Conservation (phyloP, 2,797 vertebrate genomes). For the Lemur catta region DNA sequence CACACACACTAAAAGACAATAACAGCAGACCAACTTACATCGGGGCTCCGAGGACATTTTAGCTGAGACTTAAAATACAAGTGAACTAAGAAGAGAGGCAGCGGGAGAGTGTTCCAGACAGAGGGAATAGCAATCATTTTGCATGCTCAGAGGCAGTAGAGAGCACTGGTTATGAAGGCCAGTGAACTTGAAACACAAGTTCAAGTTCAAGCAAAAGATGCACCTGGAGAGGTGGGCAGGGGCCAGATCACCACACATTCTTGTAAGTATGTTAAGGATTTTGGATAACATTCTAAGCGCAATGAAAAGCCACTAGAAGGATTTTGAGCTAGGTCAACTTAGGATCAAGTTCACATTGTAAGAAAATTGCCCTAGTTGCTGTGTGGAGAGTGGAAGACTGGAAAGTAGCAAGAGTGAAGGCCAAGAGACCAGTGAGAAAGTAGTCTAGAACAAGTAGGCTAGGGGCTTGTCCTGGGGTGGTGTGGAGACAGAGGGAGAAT, state of each 20-base stretch:
- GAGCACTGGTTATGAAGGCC: neutral
- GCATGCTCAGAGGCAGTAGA: neutral
- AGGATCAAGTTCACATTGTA: neutral
- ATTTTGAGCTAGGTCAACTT: neutral
- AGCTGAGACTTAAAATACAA: neutral
- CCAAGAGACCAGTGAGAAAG: neutral
- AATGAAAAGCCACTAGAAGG: neutral
- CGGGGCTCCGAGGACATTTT: neutral
- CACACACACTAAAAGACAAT: neutral
- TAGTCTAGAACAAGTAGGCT: neutral
- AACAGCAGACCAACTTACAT: neutral
- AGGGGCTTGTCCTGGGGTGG: neutral
- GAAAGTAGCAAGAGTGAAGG: neutral
- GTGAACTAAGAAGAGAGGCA: neutral
- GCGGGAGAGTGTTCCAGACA: neutral
- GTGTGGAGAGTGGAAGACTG: neutral
- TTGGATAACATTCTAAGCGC: neutral
- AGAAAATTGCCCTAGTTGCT: neutral
- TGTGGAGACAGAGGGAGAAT: neutral
- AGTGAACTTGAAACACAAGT: neutral
- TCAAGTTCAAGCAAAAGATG: neutral
- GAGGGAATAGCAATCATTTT: neutral
- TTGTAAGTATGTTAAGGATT: neutral
- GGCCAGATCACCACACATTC: neutral
- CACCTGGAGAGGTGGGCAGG: neutral